Conservation (phyloP, 2,797 vertebrate species). For the Miichthys miiuy region DNA sequence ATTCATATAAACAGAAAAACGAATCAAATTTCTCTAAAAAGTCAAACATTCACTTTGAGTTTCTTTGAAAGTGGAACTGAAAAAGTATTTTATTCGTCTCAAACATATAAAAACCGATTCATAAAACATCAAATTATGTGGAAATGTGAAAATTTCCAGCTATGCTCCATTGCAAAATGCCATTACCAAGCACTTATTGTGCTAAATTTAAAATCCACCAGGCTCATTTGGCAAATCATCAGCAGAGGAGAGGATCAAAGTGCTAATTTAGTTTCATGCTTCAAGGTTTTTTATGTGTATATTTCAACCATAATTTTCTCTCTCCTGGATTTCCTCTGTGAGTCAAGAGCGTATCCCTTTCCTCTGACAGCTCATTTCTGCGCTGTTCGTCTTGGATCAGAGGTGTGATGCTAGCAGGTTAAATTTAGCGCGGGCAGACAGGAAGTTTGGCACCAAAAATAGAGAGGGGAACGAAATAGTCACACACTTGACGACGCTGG, state of each 20-base stretch:
- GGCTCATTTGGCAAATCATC: slow-evolving; percentile 45
- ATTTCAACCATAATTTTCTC: background rate
- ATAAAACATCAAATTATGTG: background rate
- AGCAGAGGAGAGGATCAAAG: slow-evolving; percentile 56
- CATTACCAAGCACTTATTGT: slow-evolving; percentile 51
- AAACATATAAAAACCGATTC: slow-evolving; percentile 1
- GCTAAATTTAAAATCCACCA: slow-evolving; percentile 45
- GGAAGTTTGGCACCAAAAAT: slow-evolving; percentile 49
- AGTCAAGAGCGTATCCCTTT: slow-evolving; percentile 32
- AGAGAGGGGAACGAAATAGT: slow-evolving; percentile 32
- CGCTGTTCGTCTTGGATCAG: slow-evolving; percentile 46
- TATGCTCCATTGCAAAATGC: background rate
- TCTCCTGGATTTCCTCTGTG: slow-evolving; percentile 33
- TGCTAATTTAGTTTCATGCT: slow-evolving; percentile 54
- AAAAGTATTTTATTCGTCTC: background rate
- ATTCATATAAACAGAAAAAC: slow-evolving; percentile 33
- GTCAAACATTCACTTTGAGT: background rate
- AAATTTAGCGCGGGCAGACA: slow-evolving; percentile 26
- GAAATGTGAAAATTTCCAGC: slow-evolving; percentile 19
- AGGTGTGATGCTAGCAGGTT: slow-evolving; percentile 16
- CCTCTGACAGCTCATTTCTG: slow-evolving; percentile 26
- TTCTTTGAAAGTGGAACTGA: background rate
- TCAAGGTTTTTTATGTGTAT: slow-evolving; percentile 24
- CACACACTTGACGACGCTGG: slow-evolving; percentile 9
- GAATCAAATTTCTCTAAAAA: slow-evolving; percentile 5